Conservation (phyloP, 30 jellyfish, hydroid and myxozoan genomes). For the Nemopilema nomurai region DNA sequence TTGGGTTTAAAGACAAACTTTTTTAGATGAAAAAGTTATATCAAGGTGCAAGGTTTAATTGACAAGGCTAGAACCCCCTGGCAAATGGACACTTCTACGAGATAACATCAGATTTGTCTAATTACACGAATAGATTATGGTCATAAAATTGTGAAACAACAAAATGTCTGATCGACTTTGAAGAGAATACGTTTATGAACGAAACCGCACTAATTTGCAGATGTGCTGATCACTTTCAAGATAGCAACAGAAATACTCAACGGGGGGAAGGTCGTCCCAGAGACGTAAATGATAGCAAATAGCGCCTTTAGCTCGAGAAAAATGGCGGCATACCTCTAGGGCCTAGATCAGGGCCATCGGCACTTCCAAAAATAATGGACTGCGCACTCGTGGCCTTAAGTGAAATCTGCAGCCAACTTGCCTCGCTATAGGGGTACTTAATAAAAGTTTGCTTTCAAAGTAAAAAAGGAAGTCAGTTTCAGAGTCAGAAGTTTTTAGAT, state of each 20-base stretch:
- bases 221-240: constrained; percentile 15
- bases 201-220: constrained; percentile 18
- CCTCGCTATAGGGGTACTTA: too few relatives aligned
- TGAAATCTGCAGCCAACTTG: too few relatives aligned
- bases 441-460: too few relatives aligned
- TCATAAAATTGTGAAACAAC: not conserved
- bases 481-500: too few relatives aligned
- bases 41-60: not conserved
- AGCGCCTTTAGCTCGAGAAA: too few relatives aligned
- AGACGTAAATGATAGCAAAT: too few relatives aligned
- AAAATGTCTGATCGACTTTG: not conserved
- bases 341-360: too few relatives aligned
- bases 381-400: too few relatives aligned
- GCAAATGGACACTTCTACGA: not conserved
- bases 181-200: constrained; percentile 15
- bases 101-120: not conserved
- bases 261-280: constrained; percentile 2
- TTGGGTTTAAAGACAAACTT: too few relatives aligned
- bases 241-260: not conserved
- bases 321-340: too few relatives aligned
- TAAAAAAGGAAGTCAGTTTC: too few relatives aligned
- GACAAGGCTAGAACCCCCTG: not conserved
- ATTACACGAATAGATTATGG: not conserved
- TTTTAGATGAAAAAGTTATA: not conserved
- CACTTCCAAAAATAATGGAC: too few relatives aligned